Evolutionary conservation across 2,888 invertebrate genomes (phyloP).

Genomic region (Xanthostigma xanthostigma): DNA sequence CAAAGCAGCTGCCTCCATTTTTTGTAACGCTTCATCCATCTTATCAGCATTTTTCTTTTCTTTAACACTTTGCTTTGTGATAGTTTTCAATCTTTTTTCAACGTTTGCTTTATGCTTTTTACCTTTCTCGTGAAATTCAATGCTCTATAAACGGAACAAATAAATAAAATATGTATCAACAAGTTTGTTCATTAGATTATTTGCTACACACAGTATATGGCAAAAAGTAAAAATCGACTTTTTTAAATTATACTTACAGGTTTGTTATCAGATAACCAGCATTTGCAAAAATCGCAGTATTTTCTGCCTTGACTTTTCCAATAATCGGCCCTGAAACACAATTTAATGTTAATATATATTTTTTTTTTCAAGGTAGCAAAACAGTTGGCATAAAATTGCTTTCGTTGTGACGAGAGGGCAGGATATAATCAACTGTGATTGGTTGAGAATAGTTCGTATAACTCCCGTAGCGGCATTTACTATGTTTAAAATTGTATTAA

Average conservation of each 20-base stretch:
- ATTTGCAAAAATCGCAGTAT: conserved; percentile 95
- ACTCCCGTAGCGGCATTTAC: too few relatives aligned
- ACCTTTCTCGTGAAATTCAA: conserved; percentile 89
- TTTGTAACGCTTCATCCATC: conserved; percentile 61
- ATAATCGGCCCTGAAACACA: conserved; percentile 68
- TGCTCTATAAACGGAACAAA: conserved; percentile 44
- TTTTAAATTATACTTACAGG: conserved; percentile 42
- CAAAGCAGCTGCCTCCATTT: conserved; percentile 85
- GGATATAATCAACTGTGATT: too few relatives aligned
- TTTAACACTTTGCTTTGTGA: conserved; percentile 69
- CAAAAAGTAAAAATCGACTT: too few relatives aligned
- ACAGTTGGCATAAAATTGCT: too few relatives aligned
- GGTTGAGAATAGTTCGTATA: too few relatives aligned
- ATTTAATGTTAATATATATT: too few relatives aligned
- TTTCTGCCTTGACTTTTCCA: conserved; percentile 95
- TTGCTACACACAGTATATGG: not conserved
- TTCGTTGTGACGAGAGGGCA: too few relatives aligned
- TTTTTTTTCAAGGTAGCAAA: too few relatives aligned
- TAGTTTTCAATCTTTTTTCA: conserved; percentile 66
- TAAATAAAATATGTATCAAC: not conserved
- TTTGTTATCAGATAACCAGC: conserved; percentile 96
- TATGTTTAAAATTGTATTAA: too few relatives aligned
- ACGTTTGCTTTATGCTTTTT: conserved; percentile 87
- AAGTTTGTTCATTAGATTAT: not conserved
- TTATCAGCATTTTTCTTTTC: conserved; percentile 64